Evolutionary conservation across 2,888 invertebrate species (phyloP), one percentile per base, ranked within the genome.

Genomic region (Shargacucullia verbasci): DNA sequence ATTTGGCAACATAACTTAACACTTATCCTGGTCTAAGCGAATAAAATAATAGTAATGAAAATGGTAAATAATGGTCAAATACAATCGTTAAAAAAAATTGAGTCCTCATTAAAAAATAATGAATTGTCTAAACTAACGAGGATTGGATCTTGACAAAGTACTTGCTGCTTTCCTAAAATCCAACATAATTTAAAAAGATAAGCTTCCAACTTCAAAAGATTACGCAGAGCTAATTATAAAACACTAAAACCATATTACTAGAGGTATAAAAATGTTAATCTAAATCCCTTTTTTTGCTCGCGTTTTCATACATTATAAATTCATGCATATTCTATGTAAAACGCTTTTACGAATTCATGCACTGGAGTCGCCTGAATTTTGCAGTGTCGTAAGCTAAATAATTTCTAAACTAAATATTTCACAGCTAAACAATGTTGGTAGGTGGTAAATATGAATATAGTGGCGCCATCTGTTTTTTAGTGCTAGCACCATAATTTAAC

Each of bases 271-370:
- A 58, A 46, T 53, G 31, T 52, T 14, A 34, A 27, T 15, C 39
- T 14, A 35, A 58, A 48, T 56, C 13, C 35, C n/a, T n/a, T n/a
- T 44, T 59, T 68, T 55, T 25, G 13, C 38, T 10, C 40, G 43
- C 46, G 10, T 43, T 65, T 69, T 50, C 39, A 47, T 13, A 12
- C 40, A 35, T 57, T 49, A 52, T 46, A 53, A 52, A 73, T 58
- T 57, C 55, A 59, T 65, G 50, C 55, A 71, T 57, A 74, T 65
- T 73, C 47, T 50, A 43, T 40, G 31, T 43, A 49, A 20, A 53
- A 46, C 15, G 13, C 14, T 58, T 57, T 59, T 45, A 59, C 40
- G 13, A 60, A 57, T 73, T 57, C 48, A 43, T 15, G 39, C 14
- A 45, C 12, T 44, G 27, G 37, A 41, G 15, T 38, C 31, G 47